Percentiles rank a stretch among this genome's conserved stretches.
Conservation (phyloP, 2,797 vertebrate genomes). For the Urosaurus nigricauda region DNA sequence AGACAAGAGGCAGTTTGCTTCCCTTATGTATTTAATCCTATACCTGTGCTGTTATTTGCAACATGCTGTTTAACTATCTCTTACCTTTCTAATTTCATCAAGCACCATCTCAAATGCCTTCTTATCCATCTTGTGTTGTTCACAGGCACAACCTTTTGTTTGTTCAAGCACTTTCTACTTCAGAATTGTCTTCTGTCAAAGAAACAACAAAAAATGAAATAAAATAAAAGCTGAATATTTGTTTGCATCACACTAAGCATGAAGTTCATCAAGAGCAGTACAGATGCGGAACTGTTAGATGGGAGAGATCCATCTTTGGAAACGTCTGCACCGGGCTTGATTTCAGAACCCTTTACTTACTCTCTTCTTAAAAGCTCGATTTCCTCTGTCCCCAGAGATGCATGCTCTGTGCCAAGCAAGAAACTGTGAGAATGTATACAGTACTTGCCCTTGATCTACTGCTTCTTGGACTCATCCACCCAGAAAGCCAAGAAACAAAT, state of each 20-base stretch:
- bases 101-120: slow-evolving; percentile 51
- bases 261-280: background rate
- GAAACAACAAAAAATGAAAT: background rate
- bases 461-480: background rate
- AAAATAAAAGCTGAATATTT: background rate
- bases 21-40: background rate
- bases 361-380: background rate
- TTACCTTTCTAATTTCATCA: slow-evolving; percentile 51
- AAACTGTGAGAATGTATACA: too few species aligned
- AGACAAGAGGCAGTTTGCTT: background rate
- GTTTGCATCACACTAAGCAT: background rate
- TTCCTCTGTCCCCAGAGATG: too few species aligned
- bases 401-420: too few species aligned
- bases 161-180: slow-evolving; percentile 21
- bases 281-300: background rate
- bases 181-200: slow-evolving; percentile 8
- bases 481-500: background rate
- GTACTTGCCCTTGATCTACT: too few species aligned
- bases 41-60: background rate
- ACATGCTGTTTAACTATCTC: background rate
- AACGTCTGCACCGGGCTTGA: background rate
- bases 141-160: background rate
- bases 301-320: background rate
- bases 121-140: slow-evolving; percentile 40
- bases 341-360: background rate